Conservation (phyloP, 1,140 invertebrate species). For the Battus philenor region DNA sequence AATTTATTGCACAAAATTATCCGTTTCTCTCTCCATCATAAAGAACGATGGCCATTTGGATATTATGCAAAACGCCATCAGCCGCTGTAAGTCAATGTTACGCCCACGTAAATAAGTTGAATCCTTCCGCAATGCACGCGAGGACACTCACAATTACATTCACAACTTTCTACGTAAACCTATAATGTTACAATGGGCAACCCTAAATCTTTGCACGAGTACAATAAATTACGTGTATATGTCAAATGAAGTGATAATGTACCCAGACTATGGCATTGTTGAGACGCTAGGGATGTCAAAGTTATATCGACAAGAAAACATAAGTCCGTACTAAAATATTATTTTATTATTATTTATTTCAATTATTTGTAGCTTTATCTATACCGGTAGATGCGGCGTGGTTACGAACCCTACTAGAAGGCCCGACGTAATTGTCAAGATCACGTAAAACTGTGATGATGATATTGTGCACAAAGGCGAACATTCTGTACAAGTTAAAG, state of each 20-base stretch:
- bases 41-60: slow-evolving; percentile 4
- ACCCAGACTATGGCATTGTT: slow-evolving; percentile 36
- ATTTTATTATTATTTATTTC: not conserved
- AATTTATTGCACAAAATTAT: slow-evolving; percentile 10
- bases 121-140: slow-evolving; percentile 33
- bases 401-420: no score
- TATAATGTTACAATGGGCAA: slow-evolving; percentile 44
- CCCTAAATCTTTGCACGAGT: slow-evolving; percentile 50
- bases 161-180: slow-evolving; percentile 29
- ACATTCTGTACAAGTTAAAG: no score
- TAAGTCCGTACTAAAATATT: not conserved
- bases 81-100: slow-evolving; percentile 12
- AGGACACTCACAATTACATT: slow-evolving; percentile 33
- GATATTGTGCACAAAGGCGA: no score
- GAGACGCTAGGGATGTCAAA: slow-evolving; percentile 32
- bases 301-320: slow-evolving; percentile 14
- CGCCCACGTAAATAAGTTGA: slow-evolving; percentile 23
- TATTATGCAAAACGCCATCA: slow-evolving; percentile 11
- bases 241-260: slow-evolving; percentile 61
- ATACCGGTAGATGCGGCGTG: no score
- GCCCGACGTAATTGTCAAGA: no score
- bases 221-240: slow-evolving; percentile 54
- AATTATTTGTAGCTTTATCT: not conserved
- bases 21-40: slow-evolving; percentile 2
- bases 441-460: no score